These are phyloP conservation scores for Cryptophagus acutangulus DNA, from an alignment of 2,888 invertebrate species.

Conservation along the genomic window DNA sequence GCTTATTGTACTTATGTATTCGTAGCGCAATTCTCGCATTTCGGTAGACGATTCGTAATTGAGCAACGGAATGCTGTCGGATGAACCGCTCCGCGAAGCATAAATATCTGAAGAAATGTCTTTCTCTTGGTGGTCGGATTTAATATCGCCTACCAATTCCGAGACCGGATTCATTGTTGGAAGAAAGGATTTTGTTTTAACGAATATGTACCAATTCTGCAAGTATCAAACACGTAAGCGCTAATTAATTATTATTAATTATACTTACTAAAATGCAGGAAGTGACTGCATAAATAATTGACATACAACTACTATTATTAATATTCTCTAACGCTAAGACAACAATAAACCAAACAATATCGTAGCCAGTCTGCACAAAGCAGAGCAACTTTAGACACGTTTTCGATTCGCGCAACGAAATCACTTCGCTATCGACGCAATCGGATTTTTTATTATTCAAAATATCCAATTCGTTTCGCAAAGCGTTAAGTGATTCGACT, in stretches of 20 bases:
- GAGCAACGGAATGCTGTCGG: conserved; percentile 45
- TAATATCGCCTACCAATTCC: conserved; percentile 23
- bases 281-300: conserved; percentile 55
- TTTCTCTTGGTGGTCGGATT: conserved; percentile 29
- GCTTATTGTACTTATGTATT: conserved; percentile 51
- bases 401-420: conserved; percentile 56
- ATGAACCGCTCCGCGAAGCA: conserved; percentile 36
- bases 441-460: conserved; percentile 32
- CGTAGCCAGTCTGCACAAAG: conserved; percentile 65
- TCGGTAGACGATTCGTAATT: conserved; percentile 43
- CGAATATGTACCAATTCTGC: conserved; percentile 48
- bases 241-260: conserved; percentile 6
- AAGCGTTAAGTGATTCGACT: conserved; percentile 42
- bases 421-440: conserved; percentile 31
- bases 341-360: conserved; percentile 70
- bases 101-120: conserved; percentile 24
- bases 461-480: conserved; percentile 39
- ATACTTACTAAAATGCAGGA: conserved; percentile 55
- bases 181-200: conserved; percentile 41
- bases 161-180: conserved; percentile 29
- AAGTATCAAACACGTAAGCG: conserved; percentile 21
- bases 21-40: conserved; percentile 46
- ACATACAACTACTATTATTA: conserved; percentile 55
- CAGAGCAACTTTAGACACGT: conserved; percentile 59
- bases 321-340: conserved; percentile 69